Percentiles rank a stretch among this genome's conserved stretches.
These are phyloP conservation scores for Catharus minimus DNA, from an alignment of 2,113 vertebrate genomes.

Conservation along the genomic window DNA sequence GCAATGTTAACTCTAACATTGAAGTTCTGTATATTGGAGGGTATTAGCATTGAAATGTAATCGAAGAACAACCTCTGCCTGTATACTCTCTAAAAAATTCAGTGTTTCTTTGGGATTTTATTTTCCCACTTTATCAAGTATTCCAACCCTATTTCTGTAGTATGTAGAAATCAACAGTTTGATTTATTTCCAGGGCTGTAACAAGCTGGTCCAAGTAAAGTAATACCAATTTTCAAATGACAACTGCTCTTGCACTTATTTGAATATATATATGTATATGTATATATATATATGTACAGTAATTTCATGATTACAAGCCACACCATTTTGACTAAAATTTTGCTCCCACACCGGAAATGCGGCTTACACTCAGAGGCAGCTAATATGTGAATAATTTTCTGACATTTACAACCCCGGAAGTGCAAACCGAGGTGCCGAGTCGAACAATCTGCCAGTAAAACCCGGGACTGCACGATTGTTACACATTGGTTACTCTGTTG, in stretches of 20 bases:
- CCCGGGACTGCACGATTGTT: too few species aligned
- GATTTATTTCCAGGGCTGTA: not conserved
- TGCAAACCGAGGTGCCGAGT: too few species aligned
- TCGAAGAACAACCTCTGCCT: not conserved
- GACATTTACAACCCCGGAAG: too few species aligned
- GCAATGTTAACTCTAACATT: not conserved
- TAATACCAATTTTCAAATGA: not conserved
- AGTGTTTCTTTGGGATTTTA: not conserved
- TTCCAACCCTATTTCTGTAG: not conserved
- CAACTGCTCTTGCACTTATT: not conserved
- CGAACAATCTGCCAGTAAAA: too few species aligned
- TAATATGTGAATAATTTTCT: too few species aligned
- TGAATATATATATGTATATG: not conserved
- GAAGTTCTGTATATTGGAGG: not conserved
- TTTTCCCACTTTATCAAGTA: not conserved
- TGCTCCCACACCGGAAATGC: too few species aligned
- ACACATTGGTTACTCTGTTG: too few species aligned
- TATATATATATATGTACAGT: not conserved
- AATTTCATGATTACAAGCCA: too few species aligned
- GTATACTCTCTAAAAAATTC: not conserved
- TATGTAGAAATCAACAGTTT: not conserved
- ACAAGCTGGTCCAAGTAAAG: not conserved
- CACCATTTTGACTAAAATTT: too few species aligned
- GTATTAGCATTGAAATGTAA: not conserved
- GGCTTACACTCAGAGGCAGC: too few species aligned